A percentile compares a stretch with the other conserved stretches of the same genome.
Evolutionary conservation across 2,888 invertebrate genomes (phyloP).

Genomic region (Dysmachus trigonus): DNA sequence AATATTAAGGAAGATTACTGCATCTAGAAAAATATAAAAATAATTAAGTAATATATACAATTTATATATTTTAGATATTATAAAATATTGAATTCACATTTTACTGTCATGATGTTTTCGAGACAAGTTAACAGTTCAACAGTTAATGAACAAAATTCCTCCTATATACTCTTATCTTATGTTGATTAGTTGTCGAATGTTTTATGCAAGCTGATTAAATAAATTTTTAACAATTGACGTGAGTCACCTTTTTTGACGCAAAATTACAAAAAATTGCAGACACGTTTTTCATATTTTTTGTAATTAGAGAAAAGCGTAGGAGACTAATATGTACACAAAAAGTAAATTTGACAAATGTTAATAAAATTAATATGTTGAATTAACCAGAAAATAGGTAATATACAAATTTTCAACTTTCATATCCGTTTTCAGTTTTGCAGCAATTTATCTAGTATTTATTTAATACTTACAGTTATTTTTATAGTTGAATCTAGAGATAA

Average conservation of each 20-base stretch:
- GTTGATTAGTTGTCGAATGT: not conserved
- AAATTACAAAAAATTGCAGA: not conserved
- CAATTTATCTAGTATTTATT: too few species aligned
- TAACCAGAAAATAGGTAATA: too few species aligned
- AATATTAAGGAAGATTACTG: not conserved
- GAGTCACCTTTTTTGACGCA: not conserved
- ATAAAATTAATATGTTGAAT: too few species aligned
- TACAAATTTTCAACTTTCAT: too few species aligned
- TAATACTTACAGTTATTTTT: too few species aligned
- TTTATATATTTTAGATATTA: not conserved
- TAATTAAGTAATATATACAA: not conserved
- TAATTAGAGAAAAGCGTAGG: not conserved
- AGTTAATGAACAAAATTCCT: not conserved
- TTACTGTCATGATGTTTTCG: not conserved
- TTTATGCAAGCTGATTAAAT: not conserved
- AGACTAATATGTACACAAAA: too few species aligned
- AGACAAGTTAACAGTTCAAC: not conserved
- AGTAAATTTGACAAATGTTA: too few species aligned
- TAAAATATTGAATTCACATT: not conserved
- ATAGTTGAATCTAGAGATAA: too few species aligned
- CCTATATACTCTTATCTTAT: not conserved
- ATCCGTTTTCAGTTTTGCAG: too few species aligned
- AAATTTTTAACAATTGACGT: not conserved
- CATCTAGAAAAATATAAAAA: not conserved
- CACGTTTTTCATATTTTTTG: not conserved